Base-by-base conservation (phyloP, 1,140 invertebrate species). In the Brachionus plicatilis region DNA sequence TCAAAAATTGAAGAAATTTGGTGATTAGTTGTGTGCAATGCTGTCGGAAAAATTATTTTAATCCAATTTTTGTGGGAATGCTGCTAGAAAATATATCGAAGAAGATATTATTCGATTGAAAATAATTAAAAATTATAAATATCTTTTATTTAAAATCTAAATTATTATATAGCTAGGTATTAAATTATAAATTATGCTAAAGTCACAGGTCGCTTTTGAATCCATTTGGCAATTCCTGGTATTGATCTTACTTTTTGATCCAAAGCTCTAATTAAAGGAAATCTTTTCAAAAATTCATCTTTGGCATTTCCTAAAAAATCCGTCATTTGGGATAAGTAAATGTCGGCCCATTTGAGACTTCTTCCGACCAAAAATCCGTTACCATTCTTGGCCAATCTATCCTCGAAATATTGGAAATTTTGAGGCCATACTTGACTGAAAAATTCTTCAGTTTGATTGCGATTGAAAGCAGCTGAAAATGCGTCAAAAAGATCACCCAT, bases 211-310 rank as follows among this genome's bases (percentile, higher is more conserved):
- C 80, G 11, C 1, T 66, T 83, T 83, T 29, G 14, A 27, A 83
- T 83, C 80, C 80, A 83, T 27, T 68, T 12, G 7, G 53, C 33
- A 20, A 83, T 83, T 83, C 37, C 43, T 45, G 80, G 80, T 12
- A 66, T 17, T 24, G 78, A 80, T 60, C 78, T 56, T n/a, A 68
- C 80, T 41, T 41, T 41, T 83, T 37, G 1, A 9, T 66, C 65
- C 29, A 83, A 70, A 66, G 33, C 17, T 65, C n/a, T 66, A 20
- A 83, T 33, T 27, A 27, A 45, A 65, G 80, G 43, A 70, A n/a
- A 80, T 80, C n/a, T 56, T 5, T 65, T 56, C 33, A 83, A 43
- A 66, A 66, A 12, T 27, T 33, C 56, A 17, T 24, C n/a, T 24
- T 50, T 43, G 0, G 0, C 14, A 27, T 66, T 24, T 47, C n/a